phyloP scores from a whole-genome alignment of 2,113 vertebrate genomes.

The Passer domesticus region DNA sequence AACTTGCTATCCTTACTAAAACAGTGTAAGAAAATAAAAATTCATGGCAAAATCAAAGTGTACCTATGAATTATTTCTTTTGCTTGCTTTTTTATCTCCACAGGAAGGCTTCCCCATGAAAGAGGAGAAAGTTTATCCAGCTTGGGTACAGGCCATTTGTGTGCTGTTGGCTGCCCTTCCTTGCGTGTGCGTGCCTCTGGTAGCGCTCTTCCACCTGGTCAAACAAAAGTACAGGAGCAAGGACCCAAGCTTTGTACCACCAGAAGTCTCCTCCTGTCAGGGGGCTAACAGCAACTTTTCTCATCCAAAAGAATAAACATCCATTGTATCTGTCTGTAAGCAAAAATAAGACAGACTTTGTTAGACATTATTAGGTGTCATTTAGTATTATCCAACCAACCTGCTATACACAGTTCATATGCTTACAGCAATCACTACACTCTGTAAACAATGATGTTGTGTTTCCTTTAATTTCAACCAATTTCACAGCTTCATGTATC shows the following conservation, averaged over 20 bases:
- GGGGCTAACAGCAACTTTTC: not conserved
- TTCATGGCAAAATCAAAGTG: not conserved
- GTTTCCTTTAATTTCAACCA: not conserved
- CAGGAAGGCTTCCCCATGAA: slow-evolving; percentile 80
- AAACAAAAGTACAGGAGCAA: not conserved
- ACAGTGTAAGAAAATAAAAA: not conserved
- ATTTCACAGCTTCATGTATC: not conserved
- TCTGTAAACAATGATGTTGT: not conserved
- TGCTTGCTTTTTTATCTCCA: not conserved
- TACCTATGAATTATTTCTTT: not conserved
- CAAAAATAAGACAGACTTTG: not conserved
- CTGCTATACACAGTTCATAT: not conserved
- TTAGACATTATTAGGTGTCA: not conserved
- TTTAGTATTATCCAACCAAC: not conserved
- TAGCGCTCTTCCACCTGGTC: slow-evolving; percentile 70
- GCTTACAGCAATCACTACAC: not conserved
- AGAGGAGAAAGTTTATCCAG: slow-evolving; percentile 76
- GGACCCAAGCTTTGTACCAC: not conserved
- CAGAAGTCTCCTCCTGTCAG: slow-evolving; percentile 12
- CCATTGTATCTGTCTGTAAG: not conserved
- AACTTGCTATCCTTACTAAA: not conserved
- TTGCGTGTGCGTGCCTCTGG: slow-evolving; percentile 72
- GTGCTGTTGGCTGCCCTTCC: slow-evolving; percentile 75
- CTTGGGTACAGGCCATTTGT: slow-evolving; percentile 81
- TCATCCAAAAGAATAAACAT: not conserved